Base-by-base conservation (phyloP, 2,797 vertebrate genomes). In the Urosaurus nigricauda region DNA sequence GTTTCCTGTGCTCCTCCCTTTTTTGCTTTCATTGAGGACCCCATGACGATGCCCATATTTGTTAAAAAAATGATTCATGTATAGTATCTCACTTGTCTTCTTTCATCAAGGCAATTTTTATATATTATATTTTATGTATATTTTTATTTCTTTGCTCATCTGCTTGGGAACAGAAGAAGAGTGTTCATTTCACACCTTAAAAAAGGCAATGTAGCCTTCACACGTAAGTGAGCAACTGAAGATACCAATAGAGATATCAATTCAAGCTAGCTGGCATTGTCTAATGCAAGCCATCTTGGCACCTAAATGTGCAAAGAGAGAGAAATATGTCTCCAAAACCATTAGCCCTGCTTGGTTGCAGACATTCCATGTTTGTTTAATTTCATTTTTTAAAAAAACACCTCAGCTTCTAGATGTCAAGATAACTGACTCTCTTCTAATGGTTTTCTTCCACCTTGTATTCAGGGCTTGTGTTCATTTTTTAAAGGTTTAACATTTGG, bases 171-270 rank as follows among this genome's bases (percentile, higher is more conserved):
- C 99, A 99, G 99, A 99, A 99, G 99, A 99, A 99, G 99, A 99
- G 99, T 98, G 99, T 99, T 98, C 99, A 99, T 99, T 99, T 99
- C 98, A 99, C 99, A 98, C 98, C 98, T 98, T 99, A 99, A 99
- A 97, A 89, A 97, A 98, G 98, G 98, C 98, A 98, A 97, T 98
- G 97, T 99, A 98, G 98, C 98, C 98, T 98, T 98, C 98, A 99
- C 98, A 99, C 98, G 99, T 99, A 99, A 99, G 99, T 99, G 98
- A 98, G 97, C 98, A 99, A 98, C 98, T 98, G 99, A 98, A 98
- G 98, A 99, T 98, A 98, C 98, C 98, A 97, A 94, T 96, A 95
- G 93, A 95, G 92, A 92, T 94, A 90, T 89, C 95, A 90, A 56
- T 95, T 93, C 95, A 95, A 95, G 95, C 95, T 95, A 94, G 95